phyloP scores from a whole-genome alignment of 2,888 invertebrate species.

The Sphaeridia pumilis region DNA sequence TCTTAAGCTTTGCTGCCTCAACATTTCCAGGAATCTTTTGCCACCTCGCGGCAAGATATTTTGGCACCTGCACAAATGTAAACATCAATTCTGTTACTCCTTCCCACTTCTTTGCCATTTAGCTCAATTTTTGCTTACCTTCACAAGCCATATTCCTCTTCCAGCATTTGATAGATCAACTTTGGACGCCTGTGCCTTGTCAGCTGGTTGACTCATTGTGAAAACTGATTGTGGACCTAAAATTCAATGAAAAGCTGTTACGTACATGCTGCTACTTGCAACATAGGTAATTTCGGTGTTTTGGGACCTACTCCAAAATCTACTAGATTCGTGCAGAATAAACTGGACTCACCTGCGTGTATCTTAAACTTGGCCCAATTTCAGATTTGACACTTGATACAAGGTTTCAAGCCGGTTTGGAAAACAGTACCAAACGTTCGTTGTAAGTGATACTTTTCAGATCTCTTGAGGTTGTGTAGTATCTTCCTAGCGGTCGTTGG shows the following conservation, averaged over 20 bases:
- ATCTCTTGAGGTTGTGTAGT: too few relatives aligned
- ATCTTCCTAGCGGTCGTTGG: too few relatives aligned
- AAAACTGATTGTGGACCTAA: not conserved
- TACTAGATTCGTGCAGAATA: too few relatives aligned
- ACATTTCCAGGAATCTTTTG: conserved; percentile 79
- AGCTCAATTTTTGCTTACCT: conserved; percentile 42
- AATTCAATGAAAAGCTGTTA: not conserved
- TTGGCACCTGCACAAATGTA: conserved; percentile 51
- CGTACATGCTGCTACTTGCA: too few relatives aligned
- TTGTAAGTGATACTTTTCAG: too few relatives aligned
- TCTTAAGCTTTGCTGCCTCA: conserved; percentile 86
- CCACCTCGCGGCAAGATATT: conserved; percentile 93
- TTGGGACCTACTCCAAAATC: too few relatives aligned
- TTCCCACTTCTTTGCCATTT: not conserved
- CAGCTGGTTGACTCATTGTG: not conserved
- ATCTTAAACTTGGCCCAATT: too few relatives aligned
- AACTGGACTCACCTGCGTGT: too few relatives aligned
- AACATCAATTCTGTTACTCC: conserved; percentile 1
- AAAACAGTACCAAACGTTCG: too few relatives aligned
- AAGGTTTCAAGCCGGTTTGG: too few relatives aligned
- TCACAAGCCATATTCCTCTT: conserved; percentile 91
- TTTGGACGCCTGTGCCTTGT: conserved; percentile 39
- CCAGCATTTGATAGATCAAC: conserved; percentile 79
- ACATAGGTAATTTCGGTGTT: too few relatives aligned
- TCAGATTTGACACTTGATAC: too few relatives aligned